Evolutionary conservation across 2,113 vertebrate genomes (phyloP), one percentile per base, ranked within the genome.

Genomic region (Brachirus orientalis): DNA sequence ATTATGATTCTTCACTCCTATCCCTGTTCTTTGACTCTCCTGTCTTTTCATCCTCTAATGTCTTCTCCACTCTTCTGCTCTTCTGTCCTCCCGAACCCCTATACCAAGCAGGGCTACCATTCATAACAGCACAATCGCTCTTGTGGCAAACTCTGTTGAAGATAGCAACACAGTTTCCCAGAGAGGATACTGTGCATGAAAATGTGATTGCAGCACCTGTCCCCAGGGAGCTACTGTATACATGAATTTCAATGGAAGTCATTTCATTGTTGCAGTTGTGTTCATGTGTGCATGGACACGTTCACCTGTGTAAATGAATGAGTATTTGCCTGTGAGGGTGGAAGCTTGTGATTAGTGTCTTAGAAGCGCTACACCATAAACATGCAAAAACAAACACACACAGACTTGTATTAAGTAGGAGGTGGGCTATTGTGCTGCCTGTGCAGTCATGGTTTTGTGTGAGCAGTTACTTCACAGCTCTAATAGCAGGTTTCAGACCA

Each of bases 401-500:
- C 46, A 68, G n/a, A 10, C 52, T 47, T 75, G 65, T 76, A 73
- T 80, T 85, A 37, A 75, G 46, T 50, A 18, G 63, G 63, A 75
- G 82, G 67, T 63, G 8, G 56, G 70, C 64, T 55, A 56, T 78
- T 83, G 67, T 84, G 77, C 69, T 59, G 72, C 55, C 65, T 73
- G 63, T 45, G 62, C 70, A 84, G 74, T 63, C 41, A 12, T 38
- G 57, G 63, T 63, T 20, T 50, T 75, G 69, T 47, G 56, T 35
- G 35, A 65, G 62, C 48, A 51, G 72, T 79, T 72, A 72, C 67
- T 72, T 79, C 80, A 79, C 58, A 57, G 77, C 75, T 75, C 50
- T 85, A 85, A 89, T 83, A 79, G 79, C 79, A 88, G 76, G 79
- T 90, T 84, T 84, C 45, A 65, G 54, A 70, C 72, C 48, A 67